A percentile compares a stretch with the other conserved stretches of the same genome.
phyloP scores from a whole-genome alignment of 2,888 invertebrate species.

The Creontiades dilutus region DNA sequence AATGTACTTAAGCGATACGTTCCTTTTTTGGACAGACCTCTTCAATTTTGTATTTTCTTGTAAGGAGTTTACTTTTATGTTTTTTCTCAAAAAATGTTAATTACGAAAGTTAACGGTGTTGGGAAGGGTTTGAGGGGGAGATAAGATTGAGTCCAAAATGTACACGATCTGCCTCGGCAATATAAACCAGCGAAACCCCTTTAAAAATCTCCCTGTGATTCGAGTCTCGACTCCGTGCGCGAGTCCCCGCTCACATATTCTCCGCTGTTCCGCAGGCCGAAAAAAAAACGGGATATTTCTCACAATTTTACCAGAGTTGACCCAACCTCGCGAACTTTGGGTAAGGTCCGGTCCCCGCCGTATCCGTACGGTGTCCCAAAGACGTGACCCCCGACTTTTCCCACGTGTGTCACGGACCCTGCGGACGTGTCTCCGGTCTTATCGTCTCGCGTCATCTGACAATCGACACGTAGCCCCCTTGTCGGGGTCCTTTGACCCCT shows the following conservation, averaged over 20 bases:
- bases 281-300: not conserved
- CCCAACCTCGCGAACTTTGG: conserved; percentile 62
- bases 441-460: conserved; percentile 54
- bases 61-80: no score
- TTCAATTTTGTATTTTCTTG: no score
- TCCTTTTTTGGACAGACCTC: no score
- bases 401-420: conserved; percentile 45
- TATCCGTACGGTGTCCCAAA: not conserved
- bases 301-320: conserved; percentile 45
- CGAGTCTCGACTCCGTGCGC: not conserved
- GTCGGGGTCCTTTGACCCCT: conserved; percentile 43
- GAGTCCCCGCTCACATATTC: not conserved
- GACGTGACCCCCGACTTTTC: conserved; percentile 45
- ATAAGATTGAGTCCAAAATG: not conserved
- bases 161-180: not conserved
- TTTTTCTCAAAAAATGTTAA: no score
- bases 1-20: no score
- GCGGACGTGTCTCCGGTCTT: conserved; percentile 52
- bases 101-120: no score
- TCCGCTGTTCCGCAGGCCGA: not conserved
- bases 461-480: conserved; percentile 57
- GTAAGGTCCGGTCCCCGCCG: conserved; percentile 61
- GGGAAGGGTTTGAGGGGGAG: no score
- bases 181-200: not conserved
- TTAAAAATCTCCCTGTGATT: not conserved